Percentiles rank a stretch among this genome's conserved stretches.
Evolutionary conservation across 2,888 invertebrate genomes (phyloP).

Genomic region (Tribolium freemani): DNA sequence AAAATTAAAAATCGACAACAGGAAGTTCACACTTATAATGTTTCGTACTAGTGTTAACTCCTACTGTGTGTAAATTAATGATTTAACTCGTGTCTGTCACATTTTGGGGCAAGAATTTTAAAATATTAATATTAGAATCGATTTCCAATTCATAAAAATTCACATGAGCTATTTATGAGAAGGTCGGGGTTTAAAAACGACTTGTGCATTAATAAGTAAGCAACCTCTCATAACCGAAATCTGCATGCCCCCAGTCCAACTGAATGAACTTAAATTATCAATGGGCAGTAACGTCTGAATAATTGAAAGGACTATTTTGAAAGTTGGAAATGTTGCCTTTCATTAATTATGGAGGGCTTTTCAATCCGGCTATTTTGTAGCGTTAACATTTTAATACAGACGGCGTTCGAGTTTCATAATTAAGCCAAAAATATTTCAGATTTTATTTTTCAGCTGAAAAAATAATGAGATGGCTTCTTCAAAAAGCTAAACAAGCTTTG

Average conservation of each 20-base stretch:
- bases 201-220: conserved; percentile 14
- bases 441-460: background rate
- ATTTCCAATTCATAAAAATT: background rate
- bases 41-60: background rate
- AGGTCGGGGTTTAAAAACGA: background rate
- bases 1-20: background rate
- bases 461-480: conserved; percentile 11
- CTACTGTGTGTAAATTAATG: too few species aligned
- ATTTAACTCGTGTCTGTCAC: conserved; percentile 3
- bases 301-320: conserved; percentile 7
- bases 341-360: background rate
- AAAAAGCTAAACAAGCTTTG: background rate
- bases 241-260: background rate
- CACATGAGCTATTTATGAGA: conserved; percentile 2
- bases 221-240: conserved; percentile 5
- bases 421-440: background rate
- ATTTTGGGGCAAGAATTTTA: background rate
- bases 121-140: background rate
- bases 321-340: background rate
- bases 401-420: background rate
- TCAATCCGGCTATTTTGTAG: background rate
- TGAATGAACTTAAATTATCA: conserved; percentile 23
- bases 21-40: background rate
- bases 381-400: too few species aligned
- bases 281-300: conserved; percentile 22